A percentile compares a stretch with the other conserved stretches of the same genome.
Evolutionary conservation across 2,113 vertebrate species (phyloP).

Genomic region (Mustela lutreola): DNA sequence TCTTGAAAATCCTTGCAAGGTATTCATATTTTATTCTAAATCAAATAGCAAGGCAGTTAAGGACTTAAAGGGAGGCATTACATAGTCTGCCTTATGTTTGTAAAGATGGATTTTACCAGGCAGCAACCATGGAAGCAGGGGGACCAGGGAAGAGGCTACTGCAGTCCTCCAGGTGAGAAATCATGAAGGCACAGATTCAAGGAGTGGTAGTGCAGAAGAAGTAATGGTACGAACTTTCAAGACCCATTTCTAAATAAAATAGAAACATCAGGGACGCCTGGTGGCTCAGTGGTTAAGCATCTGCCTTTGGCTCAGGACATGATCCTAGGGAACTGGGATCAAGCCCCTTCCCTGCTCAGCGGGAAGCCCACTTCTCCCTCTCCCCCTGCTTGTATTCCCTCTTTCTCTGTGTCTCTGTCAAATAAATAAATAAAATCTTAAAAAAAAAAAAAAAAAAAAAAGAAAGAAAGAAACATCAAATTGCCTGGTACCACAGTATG

Average conservation of each 20-base stretch:
- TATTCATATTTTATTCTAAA: constrained; percentile 14
- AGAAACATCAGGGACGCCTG: neutral
- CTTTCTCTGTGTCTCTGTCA: too few species aligned
- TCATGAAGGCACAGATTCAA: neutral
- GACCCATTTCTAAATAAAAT: neutral
- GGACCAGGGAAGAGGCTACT: neutral
- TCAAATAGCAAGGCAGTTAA: neutral
- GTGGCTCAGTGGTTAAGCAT: too few species aligned
- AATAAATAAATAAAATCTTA: neutral
- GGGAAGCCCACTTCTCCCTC: too few species aligned
- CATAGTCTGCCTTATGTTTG: neutral
- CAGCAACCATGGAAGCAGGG: neutral
- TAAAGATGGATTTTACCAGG: neutral
- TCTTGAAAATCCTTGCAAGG: neutral
- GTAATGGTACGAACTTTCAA: neutral
- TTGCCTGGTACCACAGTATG: neutral
- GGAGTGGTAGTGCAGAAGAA: neutral
- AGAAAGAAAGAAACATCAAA: neutral
- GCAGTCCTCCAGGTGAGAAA: neutral
- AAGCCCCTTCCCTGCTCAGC: too few species aligned
- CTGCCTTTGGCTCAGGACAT: too few species aligned
- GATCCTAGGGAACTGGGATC: too few species aligned
- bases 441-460: too few species aligned
- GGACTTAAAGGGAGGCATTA: neutral
- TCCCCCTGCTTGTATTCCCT: too few species aligned